Base-by-base conservation (phyloP, 2,797 vertebrate species). In the Neomorphus geoffroyi region DNA sequence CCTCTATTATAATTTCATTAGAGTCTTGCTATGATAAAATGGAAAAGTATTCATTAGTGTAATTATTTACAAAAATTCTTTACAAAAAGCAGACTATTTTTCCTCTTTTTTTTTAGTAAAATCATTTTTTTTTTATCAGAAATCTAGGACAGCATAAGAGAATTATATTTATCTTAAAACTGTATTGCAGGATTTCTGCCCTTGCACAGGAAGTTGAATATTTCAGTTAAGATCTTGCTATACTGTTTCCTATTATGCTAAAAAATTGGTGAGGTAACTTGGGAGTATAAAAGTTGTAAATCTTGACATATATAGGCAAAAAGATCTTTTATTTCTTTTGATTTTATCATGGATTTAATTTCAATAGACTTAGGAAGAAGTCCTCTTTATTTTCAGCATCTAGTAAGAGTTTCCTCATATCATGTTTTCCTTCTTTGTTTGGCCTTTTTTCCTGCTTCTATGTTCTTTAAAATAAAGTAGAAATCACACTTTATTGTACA, bases 291-390 rank as follows among this genome's bases (percentile, higher is more conserved):
- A 91, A 84, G 8, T 26, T 86, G 12, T 39, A 15, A 28, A 70
- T 74, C 72, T 43, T 79, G 19, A 61, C 32, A 37, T 50, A 22
- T 32, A 65, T 53, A 17, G 81, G 21, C 30, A 88, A n/a, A 48
- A 88, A 60, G 17, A 57, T 11, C 21, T 70, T 53, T 61, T 74
- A 51, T 11, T 37, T 81, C 13, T 80, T 94, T 80, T 78, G 50
- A 86, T 79, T 96, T 96, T 64, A 65, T 46, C 60, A 32, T 11
- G 30, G 16, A 77, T 58, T 94, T 71, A 26, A 72, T 94, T 85
- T 80, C 19, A 7, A 80, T 46, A 26, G 7, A 3, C 13, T 75
- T 90, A 64, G 57, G 80, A 81, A 69, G 6, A 30, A 43, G 32
- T 11, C 15, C 13, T 67, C 41, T 54, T 26, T 73, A 81, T 80